Conservation (phyloP, 2,888 invertebrate species). For the Branchinecta sandiegonensis region DNA sequence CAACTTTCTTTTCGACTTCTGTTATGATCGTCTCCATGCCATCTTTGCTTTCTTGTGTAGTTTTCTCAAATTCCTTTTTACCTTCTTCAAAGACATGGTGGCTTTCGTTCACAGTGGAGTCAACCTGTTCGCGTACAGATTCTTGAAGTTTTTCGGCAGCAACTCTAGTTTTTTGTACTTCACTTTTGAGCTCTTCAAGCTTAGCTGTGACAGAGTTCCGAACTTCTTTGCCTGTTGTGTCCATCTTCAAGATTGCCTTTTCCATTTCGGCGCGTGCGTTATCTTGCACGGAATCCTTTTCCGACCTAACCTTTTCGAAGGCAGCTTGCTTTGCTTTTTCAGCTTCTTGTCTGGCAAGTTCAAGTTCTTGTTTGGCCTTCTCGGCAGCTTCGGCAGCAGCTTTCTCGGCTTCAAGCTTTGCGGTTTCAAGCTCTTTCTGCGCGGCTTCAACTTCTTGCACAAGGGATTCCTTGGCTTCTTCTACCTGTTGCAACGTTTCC, state of each 20-base stretch:
- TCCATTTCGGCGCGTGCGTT: slow-evolving; percentile 11
- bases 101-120: neutral
- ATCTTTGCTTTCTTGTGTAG: neutral
- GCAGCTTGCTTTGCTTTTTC: neutral
- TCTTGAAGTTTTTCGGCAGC: slow-evolving; percentile 2
- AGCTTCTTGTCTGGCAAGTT: neutral
- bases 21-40: neutral
- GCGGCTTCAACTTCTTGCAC: neutral
- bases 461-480: neutral
- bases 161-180: slow-evolving; percentile 10
- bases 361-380: neutral
- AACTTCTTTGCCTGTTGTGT: slow-evolving; percentile 2
- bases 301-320: neutral
- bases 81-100: slow-evolving; percentile 1
- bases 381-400: slow-evolving; percentile 6
- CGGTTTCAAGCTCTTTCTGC: slow-evolving; percentile 7
- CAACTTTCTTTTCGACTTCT: slow-evolving; percentile 12
- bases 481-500: neutral
- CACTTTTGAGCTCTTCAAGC: slow-evolving; percentile 4
- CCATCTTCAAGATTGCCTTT: neutral
- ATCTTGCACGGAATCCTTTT: slow-evolving; percentile 10
- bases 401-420: neutral
- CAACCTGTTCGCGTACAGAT: neutral
- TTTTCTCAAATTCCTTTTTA: neutral
- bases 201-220: neutral